Evolutionary conservation across 2,888 invertebrate species (phyloP), one percentile per base, ranked within the genome.

Genomic region (Gandaritis pyraliata): DNA sequence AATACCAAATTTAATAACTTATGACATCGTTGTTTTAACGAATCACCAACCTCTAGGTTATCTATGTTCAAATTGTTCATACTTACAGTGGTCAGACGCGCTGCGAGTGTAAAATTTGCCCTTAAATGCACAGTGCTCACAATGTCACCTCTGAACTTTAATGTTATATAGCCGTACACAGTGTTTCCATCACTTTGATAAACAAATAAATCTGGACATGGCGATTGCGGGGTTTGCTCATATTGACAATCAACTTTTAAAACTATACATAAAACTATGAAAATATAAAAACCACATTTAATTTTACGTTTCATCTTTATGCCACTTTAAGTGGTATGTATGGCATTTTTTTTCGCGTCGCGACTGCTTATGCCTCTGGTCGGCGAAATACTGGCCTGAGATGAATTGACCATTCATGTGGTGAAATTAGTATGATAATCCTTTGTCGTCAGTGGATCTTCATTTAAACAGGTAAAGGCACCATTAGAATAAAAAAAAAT

Each of bases 161-260:
- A 65, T 12, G 70, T 72, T 18, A 90, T 80, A 46, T 76, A 62
- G 5, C 89, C 90, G 57, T 80, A 79, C 30, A 84, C 67, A 36
- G 77, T 71, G 7, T 59, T 70, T 1, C 79, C 79, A 63, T 88
- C 83, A 69, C 65, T 73, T 57, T 73, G 77, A 61, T 85, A 89
- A 12, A 81, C 77, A 77, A 89, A 90, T 50, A 80, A 66, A 29
- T 77, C 72, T 5, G 88, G 88, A 50, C 90, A 90, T 0, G 88
- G 88, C 1, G 87, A 85, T 29, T 74, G 75, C 2, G 72, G 74
- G 1, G 72, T 65, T 63, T 75, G 7, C 15, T 46, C 54, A 38
- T 54, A 54, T 58, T 85, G 83, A 38, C 80, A 73, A 58, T 66
- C 59, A 39, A 77, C 76, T 64, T 71, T 75, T 62, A 77, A 74